Percentiles rank a stretch among this genome's conserved stretches.
Evolutionary conservation across 2,797 vertebrate genomes (phyloP).

Genomic region (Dendrocincla tyrannina): DNA sequence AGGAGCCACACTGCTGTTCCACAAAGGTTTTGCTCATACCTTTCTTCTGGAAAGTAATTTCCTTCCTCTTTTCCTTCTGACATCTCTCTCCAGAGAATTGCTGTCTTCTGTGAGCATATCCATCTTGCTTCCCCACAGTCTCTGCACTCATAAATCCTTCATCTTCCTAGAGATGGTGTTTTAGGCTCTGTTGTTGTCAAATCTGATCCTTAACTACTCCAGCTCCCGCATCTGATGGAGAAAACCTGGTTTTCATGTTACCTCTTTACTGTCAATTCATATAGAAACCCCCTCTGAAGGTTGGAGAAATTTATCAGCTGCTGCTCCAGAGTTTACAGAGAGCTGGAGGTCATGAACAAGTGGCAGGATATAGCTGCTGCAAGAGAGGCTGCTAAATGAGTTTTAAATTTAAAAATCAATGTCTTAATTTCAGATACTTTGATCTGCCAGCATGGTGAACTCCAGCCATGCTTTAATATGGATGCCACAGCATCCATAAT

Average conservation of each 20-base stretch:
- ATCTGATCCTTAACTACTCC: not conserved
- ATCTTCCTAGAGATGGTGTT: not conserved
- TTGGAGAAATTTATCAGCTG: not conserved
- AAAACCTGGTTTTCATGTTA: not conserved
- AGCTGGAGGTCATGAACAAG: not conserved
- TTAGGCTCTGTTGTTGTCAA: not conserved
- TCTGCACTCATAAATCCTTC: conserved; percentile 46
- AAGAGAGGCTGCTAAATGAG: not conserved
- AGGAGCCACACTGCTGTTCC: not conserved
- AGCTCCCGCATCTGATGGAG: not conserved
- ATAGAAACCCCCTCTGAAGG: not conserved
- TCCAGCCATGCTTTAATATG: not conserved
- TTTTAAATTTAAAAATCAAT: conserved; percentile 18
- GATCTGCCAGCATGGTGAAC: not conserved
- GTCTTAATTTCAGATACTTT: conserved; percentile 19
- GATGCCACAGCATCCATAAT: not conserved
- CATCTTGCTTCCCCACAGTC: not conserved
- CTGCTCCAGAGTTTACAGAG: not conserved
- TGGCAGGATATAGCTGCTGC: not conserved
- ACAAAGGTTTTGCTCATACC: not conserved
- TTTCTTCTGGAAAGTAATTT: conserved; percentile 18
- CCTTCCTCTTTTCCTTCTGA: not conserved
- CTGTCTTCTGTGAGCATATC: not conserved
- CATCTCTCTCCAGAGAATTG: not conserved
- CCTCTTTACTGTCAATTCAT: not conserved